Base-by-base conservation (phyloP, 2,113 vertebrate species). In the Nannobrachium achirus region DNA sequence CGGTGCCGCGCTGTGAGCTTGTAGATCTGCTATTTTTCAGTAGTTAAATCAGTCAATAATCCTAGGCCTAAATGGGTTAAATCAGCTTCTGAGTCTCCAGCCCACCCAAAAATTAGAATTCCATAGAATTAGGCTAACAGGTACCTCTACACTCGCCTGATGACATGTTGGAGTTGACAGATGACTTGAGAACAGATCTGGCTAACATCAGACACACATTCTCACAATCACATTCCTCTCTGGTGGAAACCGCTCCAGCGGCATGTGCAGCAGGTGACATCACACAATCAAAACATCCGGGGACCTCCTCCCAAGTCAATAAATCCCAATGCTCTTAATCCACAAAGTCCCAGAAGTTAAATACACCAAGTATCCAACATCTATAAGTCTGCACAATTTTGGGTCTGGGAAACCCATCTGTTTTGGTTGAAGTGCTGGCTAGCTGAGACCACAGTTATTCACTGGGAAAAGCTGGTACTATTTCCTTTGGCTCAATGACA, bases 201-300 rank as follows among this genome's bases (percentile, higher is more conserved):
- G 19, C 19, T 46, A 41, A 63, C 64, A 56, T 70, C 71, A 76
- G 59, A 50, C 56, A 40, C 73, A 74, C 66, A 45, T 15, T 44
- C 63, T 14, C 5, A 16, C 61, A 20, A 18, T 44, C 20, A 19
- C 11, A 69, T 80, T 82, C 58, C 69, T 71, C 59, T 15, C 48
- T 38, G 4, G 25, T 25, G 62, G 11, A 39, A 41, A 52, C 62
- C 19, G 13, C 44, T 10, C 45, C 42, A 18, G 11, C 41, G 13
- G 18, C 55, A 15, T 8, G 38, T 14, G 52, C 19, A 53, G 55
- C 58, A 39, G 66, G 56, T 59, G 56, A 48, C 14, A 50, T 13
- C 8, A 18, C 53, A 56, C 19, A 46, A 8, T 14, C 1, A 48
- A 48, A 48, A 14, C 25, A 33, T 33, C 25, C 6, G 25, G 25